phyloP scores from a whole-genome alignment of 1,140 invertebrate genomes.

The Neuroterus valhalla region DNA sequence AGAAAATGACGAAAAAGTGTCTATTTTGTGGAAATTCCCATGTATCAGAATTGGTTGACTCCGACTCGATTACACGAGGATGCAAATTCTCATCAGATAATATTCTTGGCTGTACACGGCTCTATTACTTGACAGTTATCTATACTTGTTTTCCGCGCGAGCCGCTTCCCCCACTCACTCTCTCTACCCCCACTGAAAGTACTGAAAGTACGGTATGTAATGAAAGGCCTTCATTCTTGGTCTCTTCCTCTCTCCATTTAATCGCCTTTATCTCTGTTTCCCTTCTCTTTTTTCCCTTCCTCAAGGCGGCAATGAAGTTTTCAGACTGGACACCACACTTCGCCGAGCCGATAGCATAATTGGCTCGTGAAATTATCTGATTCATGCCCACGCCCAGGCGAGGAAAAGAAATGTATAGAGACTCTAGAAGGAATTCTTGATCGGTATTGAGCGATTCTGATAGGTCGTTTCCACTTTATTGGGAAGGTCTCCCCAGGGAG shows the following conservation, averaged over 20 bases:
- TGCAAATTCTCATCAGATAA: constrained; percentile 38
- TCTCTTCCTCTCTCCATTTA: constrained; percentile 7
- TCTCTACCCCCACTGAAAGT: constrained; percentile 24
- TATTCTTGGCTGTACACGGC: neutral
- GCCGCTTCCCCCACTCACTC: neutral
- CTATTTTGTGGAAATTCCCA: too few relatives aligned
- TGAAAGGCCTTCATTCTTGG: constrained; percentile 35
- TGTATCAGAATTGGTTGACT: neutral
- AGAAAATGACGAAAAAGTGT: too few relatives aligned
- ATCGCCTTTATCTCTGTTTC: neutral
- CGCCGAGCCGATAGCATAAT: neutral
- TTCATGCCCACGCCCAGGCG: neutral
- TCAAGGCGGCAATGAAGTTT: constrained; percentile 21
- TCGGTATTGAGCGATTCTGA: too few relatives aligned
- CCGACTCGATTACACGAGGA: neutral
- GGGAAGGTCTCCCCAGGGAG: too few relatives aligned
- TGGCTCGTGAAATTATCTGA: constrained; percentile 9
- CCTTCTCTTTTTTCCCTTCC: neutral
- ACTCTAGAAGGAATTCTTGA: too few relatives aligned
- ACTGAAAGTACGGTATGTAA: too few relatives aligned
- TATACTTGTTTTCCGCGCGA: constrained; percentile 7
- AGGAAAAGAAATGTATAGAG: neutral
- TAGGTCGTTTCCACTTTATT: too few relatives aligned
- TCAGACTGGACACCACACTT: neutral
- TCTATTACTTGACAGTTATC: constrained; percentile 31